Evolutionary conservation across 2,113 vertebrate genomes (phyloP).

Genomic region (Aythya baeri): DNA sequence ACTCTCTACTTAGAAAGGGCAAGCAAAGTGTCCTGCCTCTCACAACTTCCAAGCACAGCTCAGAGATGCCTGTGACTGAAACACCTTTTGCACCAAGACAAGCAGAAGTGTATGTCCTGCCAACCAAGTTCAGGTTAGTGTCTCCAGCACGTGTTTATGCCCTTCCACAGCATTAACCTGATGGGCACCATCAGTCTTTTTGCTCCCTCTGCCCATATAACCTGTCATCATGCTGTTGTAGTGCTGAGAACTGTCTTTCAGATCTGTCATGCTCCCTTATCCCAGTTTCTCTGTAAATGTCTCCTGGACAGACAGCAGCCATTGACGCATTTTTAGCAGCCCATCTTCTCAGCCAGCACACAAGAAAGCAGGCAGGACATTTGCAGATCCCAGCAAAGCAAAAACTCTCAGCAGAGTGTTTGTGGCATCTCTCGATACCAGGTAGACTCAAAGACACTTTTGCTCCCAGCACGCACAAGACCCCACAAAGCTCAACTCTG

Average conservation of each 20-base stretch:
- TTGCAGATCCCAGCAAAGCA: background rate
- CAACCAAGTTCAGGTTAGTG: background rate
- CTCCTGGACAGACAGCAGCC: background rate
- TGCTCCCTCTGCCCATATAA: background rate
- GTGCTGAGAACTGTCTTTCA: background rate
- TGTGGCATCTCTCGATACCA: background rate
- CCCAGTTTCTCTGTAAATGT: background rate
- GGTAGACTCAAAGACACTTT: background rate
- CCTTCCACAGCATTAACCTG: background rate
- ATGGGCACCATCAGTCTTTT: background rate
- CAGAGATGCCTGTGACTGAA: background rate
- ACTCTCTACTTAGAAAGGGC: constrained; percentile 41
- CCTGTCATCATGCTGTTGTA: background rate
- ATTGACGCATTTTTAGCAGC: background rate
- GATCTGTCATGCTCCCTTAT: background rate
- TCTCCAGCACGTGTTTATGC: background rate
- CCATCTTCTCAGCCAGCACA: background rate
- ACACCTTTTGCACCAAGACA: background rate
- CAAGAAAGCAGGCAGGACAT: background rate
- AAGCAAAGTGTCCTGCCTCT: constrained; percentile 16
- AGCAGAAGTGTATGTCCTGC: background rate
- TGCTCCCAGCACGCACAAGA: background rate
- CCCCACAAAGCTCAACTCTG: background rate
- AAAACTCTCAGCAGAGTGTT: background rate
- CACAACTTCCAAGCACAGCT: background rate